Conservation (phyloP, 2,888 invertebrate species). For the Drosophila mulleri region DNA sequence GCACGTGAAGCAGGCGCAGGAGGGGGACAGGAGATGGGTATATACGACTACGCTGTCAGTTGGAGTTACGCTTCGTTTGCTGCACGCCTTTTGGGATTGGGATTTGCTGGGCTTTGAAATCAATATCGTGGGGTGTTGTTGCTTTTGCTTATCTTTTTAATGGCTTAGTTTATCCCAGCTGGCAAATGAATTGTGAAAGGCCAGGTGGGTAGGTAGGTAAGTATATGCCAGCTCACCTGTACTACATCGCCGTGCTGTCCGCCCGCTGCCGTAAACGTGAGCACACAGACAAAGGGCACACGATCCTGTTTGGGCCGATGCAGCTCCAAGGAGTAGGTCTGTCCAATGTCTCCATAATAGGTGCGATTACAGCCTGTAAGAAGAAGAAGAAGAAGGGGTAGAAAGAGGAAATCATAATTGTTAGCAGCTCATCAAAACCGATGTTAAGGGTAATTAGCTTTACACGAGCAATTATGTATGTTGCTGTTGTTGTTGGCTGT, state of each 20-base stretch:
- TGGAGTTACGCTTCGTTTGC: conserved; percentile 58
- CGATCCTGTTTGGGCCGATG: conserved; percentile 94
- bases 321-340: conserved; percentile 93
- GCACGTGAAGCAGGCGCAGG: background rate
- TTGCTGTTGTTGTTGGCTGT: conserved; percentile 32
- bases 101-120: conserved; percentile 77
- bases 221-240: conserved; percentile 88
- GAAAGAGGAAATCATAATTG: conserved; percentile 12
- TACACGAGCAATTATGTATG: conserved; percentile 66
- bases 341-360: conserved; percentile 94
- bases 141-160: conserved; percentile 71
- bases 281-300: conserved; percentile 94
- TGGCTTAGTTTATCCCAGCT: conserved; percentile 73
- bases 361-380: conserved; percentile 91
- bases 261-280: conserved; percentile 94
- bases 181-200: conserved; percentile 69
- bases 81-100: conserved; percentile 52
- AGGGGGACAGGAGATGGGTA: background rate
- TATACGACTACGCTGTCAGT: conserved; percentile 47
- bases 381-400: background rate
- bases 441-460: conserved; percentile 66
- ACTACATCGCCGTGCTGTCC: conserved; percentile 93
- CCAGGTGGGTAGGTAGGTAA: background rate
- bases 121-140: conserved; percentile 57
- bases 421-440: conserved; percentile 23